phyloP scores from a whole-genome alignment of 2,113 vertebrate genomes.

The Brienomyrus brachyistius region DNA sequence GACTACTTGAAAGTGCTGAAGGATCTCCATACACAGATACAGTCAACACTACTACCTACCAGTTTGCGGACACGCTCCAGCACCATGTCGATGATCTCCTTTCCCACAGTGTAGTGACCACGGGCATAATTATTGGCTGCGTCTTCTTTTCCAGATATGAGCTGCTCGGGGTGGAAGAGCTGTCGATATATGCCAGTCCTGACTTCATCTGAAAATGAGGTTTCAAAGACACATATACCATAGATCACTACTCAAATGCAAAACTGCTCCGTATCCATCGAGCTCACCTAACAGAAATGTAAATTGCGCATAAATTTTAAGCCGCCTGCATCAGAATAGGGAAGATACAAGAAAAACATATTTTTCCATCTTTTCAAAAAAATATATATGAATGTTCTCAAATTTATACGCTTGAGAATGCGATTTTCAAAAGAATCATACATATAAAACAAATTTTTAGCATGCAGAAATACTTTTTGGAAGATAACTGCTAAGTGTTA shows the following conservation, averaged over 20 bases:
- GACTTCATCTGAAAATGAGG: constrained; percentile 63
- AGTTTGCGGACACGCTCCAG: constrained; percentile 72
- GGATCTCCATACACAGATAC: neutral
- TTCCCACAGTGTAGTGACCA: constrained; percentile 77
- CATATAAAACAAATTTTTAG: neutral
- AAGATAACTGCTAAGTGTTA: neutral
- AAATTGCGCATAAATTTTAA: neutral
- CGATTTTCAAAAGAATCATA: neutral
- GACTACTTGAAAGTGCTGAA: neutral
- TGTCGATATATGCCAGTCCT: constrained; percentile 64
- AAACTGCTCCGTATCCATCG: neutral
- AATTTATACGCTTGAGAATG: neutral
- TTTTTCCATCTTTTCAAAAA: neutral
- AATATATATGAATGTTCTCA: neutral
- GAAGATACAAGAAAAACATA: neutral
- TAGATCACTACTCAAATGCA: neutral
- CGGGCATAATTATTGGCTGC: constrained; percentile 80
- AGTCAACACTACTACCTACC: constrained; percentile 45
- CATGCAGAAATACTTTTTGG: neutral
- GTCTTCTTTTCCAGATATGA: constrained; percentile 82
- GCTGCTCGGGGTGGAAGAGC: constrained; percentile 78
- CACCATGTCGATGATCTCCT: constrained; percentile 72
- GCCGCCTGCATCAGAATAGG: neutral
- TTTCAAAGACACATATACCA: neutral
- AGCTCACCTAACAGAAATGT: neutral